Evolutionary conservation across 2,888 invertebrate species (phyloP).

Genomic region (Muschampia plurimacula): DNA sequence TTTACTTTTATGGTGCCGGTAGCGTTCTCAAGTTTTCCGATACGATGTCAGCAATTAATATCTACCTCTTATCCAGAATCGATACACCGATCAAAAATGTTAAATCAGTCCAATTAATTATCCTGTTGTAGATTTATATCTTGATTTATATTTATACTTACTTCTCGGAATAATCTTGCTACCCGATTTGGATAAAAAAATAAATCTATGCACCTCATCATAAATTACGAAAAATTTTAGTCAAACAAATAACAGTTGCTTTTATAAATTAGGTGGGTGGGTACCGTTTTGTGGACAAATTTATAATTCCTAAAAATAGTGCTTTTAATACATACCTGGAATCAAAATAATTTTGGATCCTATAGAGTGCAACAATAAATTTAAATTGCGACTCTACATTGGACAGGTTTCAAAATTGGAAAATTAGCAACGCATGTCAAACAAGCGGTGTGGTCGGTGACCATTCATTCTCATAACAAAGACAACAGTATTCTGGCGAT

Average conservation of each 20-base stretch:
- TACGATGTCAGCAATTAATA: conserved; percentile 37
- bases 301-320: not conserved
- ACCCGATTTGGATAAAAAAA: conserved; percentile 18
- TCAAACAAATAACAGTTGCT: not conserved
- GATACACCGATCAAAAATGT: conserved; percentile 25
- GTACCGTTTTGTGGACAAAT: not conserved
- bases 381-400: conserved; percentile 50
- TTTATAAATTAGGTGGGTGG: not conserved
- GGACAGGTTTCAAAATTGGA: conserved; percentile 63
- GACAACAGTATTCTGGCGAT: conserved; percentile 45
- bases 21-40: conserved; percentile 54
- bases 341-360: conserved; percentile 19
- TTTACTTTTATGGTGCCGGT: conserved; percentile 73
- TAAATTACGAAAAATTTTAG: not conserved
- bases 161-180: conserved; percentile 15
- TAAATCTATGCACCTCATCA: not conserved
- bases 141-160: conserved; percentile 23
- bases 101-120: conserved; percentile 35
- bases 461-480: conserved; percentile 70
- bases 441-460: conserved; percentile 73
- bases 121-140: conserved; percentile 29
- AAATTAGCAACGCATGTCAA: conserved; percentile 79
- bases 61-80: conserved; percentile 25
- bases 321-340: conserved; percentile 6
- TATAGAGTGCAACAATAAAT: conserved; percentile 44